Evolutionary conservation across 2,888 invertebrate genomes (phyloP), one percentile per base, ranked within the genome.

Genomic region (Andrena dorsata): DNA sequence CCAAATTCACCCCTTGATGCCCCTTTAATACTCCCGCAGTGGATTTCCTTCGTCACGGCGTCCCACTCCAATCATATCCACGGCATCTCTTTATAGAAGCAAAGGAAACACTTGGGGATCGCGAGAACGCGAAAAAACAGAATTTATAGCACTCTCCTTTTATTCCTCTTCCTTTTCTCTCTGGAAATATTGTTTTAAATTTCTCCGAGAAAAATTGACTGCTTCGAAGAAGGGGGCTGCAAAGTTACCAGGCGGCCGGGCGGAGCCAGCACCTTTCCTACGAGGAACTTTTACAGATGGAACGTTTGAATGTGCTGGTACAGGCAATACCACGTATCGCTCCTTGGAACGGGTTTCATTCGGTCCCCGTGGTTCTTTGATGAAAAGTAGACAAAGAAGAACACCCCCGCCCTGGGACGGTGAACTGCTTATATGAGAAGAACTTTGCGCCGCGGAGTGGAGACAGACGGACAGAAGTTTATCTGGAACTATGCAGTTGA

Each of bases 381-480:
- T 64, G 76, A 78, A 49, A 80, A 75, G 56, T 70, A 53, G 76
- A 87, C 84, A 84, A 84, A 78, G 79, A 81, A 78, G 26, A 41
- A n/a, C 23, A 1, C 20, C n/a, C 8, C 13, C 10, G n/a, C 32
- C 13, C 16, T 41, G 13, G 35, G 47, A 47, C 41, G 26, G 26
- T 10, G 35, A 72, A 69, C 60, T 49, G 66, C 63, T 76, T 49
- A 53, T 51, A 69, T 26, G 76, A 68, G 76, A 76, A 84, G 80
- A 82, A 83, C 80, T 86, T 86, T 28, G 56, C 23, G 23, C 10
- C 56, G 28, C 60, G 49, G 23, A 26, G 47, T 41, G n/a, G 35
- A 61, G 58, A 32, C 65, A 79, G 79, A 84, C 84, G 73, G 76
- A 81, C 83, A 72, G 80, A 90, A 90, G 87, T 91, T 90, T 90